phyloP scores from a whole-genome alignment of 2,113 vertebrate genomes.

The Asarcornis scutulata region DNA sequence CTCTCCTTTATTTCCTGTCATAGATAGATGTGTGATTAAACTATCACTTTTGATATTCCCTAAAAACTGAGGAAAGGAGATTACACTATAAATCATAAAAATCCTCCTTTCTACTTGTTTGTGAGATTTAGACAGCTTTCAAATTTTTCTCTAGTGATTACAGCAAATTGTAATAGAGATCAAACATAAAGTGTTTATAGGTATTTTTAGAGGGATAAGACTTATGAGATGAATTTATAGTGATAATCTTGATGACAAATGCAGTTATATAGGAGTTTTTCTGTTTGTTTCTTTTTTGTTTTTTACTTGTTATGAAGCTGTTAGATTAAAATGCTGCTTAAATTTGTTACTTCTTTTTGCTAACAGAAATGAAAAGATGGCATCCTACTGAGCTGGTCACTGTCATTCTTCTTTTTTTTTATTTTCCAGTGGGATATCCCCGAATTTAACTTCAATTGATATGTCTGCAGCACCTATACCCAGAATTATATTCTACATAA shows the following conservation, averaged over 20 bases:
- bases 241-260: constrained; percentile 44
- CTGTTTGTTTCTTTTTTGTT: not conserved
- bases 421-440: not conserved
- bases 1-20: constrained; percentile 51
- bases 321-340: constrained; percentile 11
- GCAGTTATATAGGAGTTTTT: not conserved
- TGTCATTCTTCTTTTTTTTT: not conserved
- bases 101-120: constrained; percentile 31
- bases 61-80: constrained; percentile 36
- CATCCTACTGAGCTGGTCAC: not conserved
- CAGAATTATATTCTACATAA: not conserved
- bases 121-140: constrained; percentile 15
- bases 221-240: constrained; percentile 26
- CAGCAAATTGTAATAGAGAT: constrained; percentile 10
- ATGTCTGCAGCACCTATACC: not conserved
- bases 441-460: not conserved
- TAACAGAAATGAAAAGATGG: not conserved
- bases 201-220: not conserved
- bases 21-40: constrained; percentile 62
- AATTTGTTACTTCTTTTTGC: not conserved
- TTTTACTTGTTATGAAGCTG: not conserved
- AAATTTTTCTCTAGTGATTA: constrained; percentile 20
- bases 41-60: constrained; percentile 47
- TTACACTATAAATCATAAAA: constrained; percentile 54
- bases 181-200: constrained; percentile 3